phyloP scores from a whole-genome alignment of 30 jellyfish, hydroid and myxozoan species.

The Turritopsis rubra region DNA sequence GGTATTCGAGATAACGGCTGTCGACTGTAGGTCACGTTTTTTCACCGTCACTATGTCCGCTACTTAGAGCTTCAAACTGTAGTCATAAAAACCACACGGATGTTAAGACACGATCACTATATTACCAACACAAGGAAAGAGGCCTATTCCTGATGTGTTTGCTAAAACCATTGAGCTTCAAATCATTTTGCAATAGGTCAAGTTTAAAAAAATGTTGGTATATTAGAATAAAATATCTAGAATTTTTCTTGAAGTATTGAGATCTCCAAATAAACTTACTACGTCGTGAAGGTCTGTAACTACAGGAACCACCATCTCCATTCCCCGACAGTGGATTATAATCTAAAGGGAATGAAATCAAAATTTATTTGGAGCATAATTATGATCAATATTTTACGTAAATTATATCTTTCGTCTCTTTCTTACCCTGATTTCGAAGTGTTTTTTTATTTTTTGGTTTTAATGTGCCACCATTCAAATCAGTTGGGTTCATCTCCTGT shows the following conservation, averaged over 20 bases:
- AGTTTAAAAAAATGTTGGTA: no score
- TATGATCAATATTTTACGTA: no score
- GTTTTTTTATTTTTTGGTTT: neutral
- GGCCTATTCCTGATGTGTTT: neutral
- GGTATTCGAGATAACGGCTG: no score
- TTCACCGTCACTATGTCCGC: no score
- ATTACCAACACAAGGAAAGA: neutral
- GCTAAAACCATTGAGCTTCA: no score
- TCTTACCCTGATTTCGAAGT: neutral
- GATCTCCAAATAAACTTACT: neutral
- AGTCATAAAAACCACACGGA: neutral
- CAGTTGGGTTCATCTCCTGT: neutral
- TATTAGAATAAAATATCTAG: no score
- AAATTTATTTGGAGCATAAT: no score
- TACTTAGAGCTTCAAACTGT: neutral
- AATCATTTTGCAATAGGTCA: no score
- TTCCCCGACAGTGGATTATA: neutral
- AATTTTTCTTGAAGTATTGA: no score
- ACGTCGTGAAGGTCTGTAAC: neutral
- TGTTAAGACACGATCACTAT: neutral
- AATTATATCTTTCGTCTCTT: no score
- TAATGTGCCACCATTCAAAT: neutral
- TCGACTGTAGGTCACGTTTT: no score
- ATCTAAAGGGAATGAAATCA: neutral
- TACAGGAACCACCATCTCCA: conserved; percentile 14